A percentile compares a stretch with the other conserved stretches of the same genome.
phyloP scores from a whole-genome alignment of 2,113 vertebrate genomes.

The Paramisgurnus dabryanus region DNA sequence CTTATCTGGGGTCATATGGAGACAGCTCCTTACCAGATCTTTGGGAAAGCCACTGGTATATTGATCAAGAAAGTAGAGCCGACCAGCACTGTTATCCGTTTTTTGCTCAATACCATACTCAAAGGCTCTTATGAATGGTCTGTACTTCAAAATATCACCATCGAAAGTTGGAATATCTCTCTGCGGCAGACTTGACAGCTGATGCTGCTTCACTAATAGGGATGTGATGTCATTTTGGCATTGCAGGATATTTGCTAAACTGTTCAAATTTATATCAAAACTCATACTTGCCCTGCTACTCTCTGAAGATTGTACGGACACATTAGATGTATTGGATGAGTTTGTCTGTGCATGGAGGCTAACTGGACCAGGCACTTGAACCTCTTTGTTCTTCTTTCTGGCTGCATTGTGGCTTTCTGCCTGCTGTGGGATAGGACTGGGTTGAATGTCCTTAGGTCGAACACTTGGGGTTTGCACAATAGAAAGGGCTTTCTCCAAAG shows the following conservation, averaged over 20 bases:
- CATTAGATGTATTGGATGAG: background rate
- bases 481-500: slow-evolving; percentile 15
- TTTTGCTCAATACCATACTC: slow-evolving; percentile 22
- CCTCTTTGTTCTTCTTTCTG: background rate
- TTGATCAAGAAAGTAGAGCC: slow-evolving; percentile 43
- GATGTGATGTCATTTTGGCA: slow-evolving; percentile 35
- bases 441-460: background rate
- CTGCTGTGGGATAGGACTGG: background rate
- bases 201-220: slow-evolving; percentile 32
- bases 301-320: background rate
- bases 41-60: slow-evolving; percentile 23
- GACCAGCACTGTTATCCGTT: slow-evolving; percentile 19
- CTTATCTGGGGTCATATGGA: slow-evolving; percentile 26
- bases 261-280: background rate
- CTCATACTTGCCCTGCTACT: background rate
- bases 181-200: background rate
- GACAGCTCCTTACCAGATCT: slow-evolving; percentile 38
- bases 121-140: slow-evolving; percentile 35
- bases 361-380: background rate
- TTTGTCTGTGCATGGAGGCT: background rate
- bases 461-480: slow-evolving; percentile 20
- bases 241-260: slow-evolving; percentile 13
- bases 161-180: slow-evolving; percentile 26
- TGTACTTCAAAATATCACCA: slow-evolving; percentile 29
- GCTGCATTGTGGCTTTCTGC: background rate